Conservation (phyloP, 1,140 invertebrate genomes). For the Solenopsis invicta region DNA sequence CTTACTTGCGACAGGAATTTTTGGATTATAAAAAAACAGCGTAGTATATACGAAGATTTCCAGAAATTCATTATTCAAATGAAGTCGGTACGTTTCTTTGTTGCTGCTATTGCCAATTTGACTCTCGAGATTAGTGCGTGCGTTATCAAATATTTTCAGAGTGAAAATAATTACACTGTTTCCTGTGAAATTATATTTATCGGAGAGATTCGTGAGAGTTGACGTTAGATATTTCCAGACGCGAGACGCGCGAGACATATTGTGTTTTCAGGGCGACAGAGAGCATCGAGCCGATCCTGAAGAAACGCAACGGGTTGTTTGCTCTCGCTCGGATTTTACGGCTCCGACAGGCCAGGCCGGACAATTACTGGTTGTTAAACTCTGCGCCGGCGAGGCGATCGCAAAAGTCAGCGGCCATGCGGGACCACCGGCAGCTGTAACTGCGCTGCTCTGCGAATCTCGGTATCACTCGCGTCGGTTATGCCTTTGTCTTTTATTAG, state of each 20-base stretch:
- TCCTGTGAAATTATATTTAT: neutral
- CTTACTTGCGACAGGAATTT: neutral
- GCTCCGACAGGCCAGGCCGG: slow-evolving; percentile 77
- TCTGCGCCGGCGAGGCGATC: slow-evolving; percentile 73
- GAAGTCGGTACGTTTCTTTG: neutral
- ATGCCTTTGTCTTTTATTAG: slow-evolving; percentile 35
- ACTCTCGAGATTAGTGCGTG: neutral
- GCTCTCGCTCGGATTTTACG: slow-evolving; percentile 81
- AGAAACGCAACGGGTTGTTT: slow-evolving; percentile 78
- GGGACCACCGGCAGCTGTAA: slow-evolving; percentile 65
- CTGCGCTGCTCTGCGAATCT: slow-evolving; percentile 55
- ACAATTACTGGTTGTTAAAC: slow-evolving; percentile 84
- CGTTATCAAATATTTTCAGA: neutral
- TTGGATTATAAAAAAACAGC: slow-evolving; percentile 13
- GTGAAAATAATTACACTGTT: neutral
- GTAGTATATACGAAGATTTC: neutral
- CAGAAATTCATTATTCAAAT: neutral
- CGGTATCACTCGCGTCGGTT: slow-evolving; percentile 28
- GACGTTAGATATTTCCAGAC: neutral
- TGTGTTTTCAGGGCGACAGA: slow-evolving; percentile 65
- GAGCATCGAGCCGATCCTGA: slow-evolving; percentile 68
- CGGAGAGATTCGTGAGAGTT: neutral
- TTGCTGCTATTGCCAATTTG: neutral
- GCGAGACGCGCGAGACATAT: neutral
- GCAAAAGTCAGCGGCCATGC: slow-evolving; percentile 67